Evolutionary conservation across 2,797 vertebrate species (phyloP), one percentile per base, ranked within the genome.

Genomic region (Chaetophractus vellerosus): DNA sequence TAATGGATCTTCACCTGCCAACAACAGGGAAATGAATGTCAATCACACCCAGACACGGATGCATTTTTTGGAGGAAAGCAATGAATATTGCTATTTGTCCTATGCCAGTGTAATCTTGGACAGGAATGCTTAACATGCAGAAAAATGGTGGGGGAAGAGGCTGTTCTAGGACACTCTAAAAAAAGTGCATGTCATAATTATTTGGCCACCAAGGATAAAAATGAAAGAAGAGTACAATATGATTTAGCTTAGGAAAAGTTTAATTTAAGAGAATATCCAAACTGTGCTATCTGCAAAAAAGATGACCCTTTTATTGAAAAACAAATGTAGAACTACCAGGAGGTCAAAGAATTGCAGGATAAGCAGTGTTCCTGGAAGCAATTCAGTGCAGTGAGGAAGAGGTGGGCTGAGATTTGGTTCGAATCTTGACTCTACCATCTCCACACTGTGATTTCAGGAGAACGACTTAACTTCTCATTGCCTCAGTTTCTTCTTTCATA

Each of bases 291-390:
- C 85, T 82, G 9, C 10, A 85, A 63, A 66, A 96, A 95, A 91
- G 57, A 93, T 14, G 16, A 96, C 89, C 97, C 93, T 95, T 97
- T 92, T 76, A 76, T 90, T 41, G 79, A 81, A 96, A 94, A 98
- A 18, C 45, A 96, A 96, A 96, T 96, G 95, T 96, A 96, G 71
- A 91, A 97, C 94, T 78, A 97, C 64, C 96, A 97, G 86, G 72
- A 68, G 91, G 28, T 57, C n/a, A 48, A n/a, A 57, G 76, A 48
- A 88, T 1, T 55, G 41, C 31, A 66, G 28, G 23, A 41, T 68
- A 96, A 66, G 52, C 31, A 1, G 0, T 24, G 19, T 64, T 82
- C 23, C 41, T 41, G 15, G 28, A 63, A 72, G 50, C 33, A 50
- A 36, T 28, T 79, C 5, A 31, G 6, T 0, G 5, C 10, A 15